Conservation (phyloP, 1,140 invertebrate genomes). For the Pristionchus pacificus region DNA sequence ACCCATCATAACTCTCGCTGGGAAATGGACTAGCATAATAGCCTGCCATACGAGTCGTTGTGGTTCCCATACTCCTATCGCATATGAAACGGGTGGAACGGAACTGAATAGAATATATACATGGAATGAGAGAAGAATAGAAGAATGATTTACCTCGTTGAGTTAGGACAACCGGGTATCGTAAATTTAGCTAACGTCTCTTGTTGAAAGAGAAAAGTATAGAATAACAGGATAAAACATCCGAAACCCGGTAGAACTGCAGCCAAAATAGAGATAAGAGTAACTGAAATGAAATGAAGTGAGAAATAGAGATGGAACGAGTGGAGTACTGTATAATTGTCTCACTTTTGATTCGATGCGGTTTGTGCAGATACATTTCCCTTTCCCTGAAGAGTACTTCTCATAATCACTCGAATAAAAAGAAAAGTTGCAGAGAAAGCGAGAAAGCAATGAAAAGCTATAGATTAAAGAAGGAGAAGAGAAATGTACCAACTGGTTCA, state of each 20-base stretch:
- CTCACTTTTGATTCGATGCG: too few relatives aligned
- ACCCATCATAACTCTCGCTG: conserved; percentile 42
- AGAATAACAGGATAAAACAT: conserved; percentile 48
- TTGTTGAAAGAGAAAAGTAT: conserved; percentile 52
- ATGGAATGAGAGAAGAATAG: neutral
- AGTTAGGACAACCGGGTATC: conserved; percentile 44
- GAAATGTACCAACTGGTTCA: too few relatives aligned
- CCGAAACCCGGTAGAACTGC: conserved; percentile 47
- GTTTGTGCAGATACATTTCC: too few relatives aligned
- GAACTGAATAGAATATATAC: conserved; percentile 35
- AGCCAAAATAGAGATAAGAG: conserved; percentile 26
- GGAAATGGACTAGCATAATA: conserved; percentile 47
- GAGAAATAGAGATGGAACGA: too few relatives aligned
- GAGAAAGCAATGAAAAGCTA: too few relatives aligned
- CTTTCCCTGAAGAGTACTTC: too few relatives aligned
- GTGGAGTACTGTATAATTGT: too few relatives aligned
- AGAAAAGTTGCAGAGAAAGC: too few relatives aligned
- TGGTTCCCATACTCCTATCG: conserved; percentile 53
- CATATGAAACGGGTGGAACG: conserved; percentile 50
- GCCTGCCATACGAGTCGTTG: conserved; percentile 53
- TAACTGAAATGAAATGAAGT: too few relatives aligned
- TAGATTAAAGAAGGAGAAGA: too few relatives aligned
- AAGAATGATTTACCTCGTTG: conserved; percentile 43
- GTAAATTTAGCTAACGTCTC: conserved; percentile 51
- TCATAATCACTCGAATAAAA: too few relatives aligned